Percentiles rank a stretch among this genome's conserved stretches.
Conservation (phyloP, 2,797 vertebrate species). For the Hypotaenidia okinawae region DNA sequence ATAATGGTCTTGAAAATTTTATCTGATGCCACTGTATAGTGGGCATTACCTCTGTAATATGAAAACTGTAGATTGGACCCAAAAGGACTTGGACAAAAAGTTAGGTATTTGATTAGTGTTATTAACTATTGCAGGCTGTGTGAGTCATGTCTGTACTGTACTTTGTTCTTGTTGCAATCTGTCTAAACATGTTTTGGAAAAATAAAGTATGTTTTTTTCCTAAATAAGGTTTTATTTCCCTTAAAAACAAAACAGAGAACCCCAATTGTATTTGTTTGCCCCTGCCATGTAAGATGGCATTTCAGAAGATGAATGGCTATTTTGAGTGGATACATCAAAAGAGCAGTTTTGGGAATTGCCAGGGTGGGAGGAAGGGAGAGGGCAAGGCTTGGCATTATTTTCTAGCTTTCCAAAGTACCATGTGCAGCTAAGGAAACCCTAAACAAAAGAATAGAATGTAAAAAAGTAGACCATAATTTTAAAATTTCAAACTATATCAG, state of each 20-base stretch:
- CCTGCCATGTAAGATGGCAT: not conserved
- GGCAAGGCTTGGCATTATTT: not conserved
- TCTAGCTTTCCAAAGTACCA: not conserved
- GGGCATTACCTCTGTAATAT: not conserved
- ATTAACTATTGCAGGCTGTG: not conserved
- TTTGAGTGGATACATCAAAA: not conserved
- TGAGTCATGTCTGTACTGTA: slow-evolving; percentile 35
- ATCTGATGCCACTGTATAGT: not conserved
- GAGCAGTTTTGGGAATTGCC: not conserved
- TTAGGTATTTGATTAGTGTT: not conserved
- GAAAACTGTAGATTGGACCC: not conserved
- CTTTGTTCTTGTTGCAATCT: slow-evolving; percentile 22
- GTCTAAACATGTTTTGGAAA: not conserved
- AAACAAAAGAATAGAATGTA: not conserved
- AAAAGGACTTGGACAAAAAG: not conserved
- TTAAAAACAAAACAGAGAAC: not conserved
- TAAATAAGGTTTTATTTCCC: not conserved
- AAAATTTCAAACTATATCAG: not conserved
- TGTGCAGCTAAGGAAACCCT: not conserved
- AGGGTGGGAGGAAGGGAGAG: not conserved
- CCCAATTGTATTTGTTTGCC: not conserved
- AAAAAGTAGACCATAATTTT: not conserved
- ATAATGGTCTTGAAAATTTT: not conserved
- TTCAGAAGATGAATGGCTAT: not conserved
- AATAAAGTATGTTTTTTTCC: slow-evolving; percentile 23